Conservation (phyloP, 2,797 vertebrate genomes). For the Mionectes olivaceus region DNA sequence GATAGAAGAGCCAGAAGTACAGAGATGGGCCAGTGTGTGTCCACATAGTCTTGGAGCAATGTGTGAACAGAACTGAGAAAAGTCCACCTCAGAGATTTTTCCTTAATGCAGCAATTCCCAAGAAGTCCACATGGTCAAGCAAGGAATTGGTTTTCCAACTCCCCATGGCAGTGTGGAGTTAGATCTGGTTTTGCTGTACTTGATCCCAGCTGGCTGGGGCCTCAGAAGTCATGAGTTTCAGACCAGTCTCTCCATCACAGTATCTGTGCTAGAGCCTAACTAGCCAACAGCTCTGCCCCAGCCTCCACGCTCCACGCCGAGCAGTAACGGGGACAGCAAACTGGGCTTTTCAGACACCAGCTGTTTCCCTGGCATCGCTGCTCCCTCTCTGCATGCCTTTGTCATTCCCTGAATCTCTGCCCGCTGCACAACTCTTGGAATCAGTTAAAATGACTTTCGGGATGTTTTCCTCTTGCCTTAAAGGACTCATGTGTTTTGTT, state of each 20-base stretch:
- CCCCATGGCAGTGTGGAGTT: background rate
- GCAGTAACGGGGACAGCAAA: background rate
- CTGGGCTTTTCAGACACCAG: conserved; percentile 39
- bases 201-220: rapidly evolving
- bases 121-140: rapidly evolving
- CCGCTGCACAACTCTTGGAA: conserved; percentile 16
- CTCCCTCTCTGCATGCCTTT: conserved; percentile 6
- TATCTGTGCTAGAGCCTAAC: background rate
- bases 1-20: background rate
- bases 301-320: rapidly evolving
- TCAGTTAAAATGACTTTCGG: conserved; percentile 24
- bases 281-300: background rate
- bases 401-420: conserved; percentile 43
- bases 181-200: background rate
- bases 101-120: background rate
- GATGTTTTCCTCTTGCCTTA: conserved; percentile 48
- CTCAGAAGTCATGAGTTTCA: background rate
- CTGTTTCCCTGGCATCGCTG: conserved; percentile 24
- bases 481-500: conserved; percentile 43
- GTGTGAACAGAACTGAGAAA: background rate
- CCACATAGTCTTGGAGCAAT: background rate
- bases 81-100: background rate
- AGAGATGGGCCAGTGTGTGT: rapidly evolving
- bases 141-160: background rate
- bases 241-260: background rate